Percentiles rank a stretch among this genome's conserved stretches.
These are phyloP conservation scores for Sterrhoptilus dennistouni DNA, from an alignment of 2,113 vertebrate species.

Conservation along the genomic window DNA sequence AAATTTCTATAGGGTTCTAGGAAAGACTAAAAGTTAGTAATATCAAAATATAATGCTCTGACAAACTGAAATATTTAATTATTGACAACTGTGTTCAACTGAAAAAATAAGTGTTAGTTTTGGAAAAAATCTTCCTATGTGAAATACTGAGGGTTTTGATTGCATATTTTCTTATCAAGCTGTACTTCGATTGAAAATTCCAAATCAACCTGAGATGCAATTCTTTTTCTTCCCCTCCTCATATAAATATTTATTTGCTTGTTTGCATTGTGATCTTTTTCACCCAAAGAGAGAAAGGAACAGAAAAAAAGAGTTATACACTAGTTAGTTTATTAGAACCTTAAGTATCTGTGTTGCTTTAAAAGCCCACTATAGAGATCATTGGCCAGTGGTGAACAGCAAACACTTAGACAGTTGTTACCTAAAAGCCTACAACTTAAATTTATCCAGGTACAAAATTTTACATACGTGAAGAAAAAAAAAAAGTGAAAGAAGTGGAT, in stretches of 20 bases:
- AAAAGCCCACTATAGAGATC: background rate
- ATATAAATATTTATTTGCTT: background rate
- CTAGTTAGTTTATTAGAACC: background rate
- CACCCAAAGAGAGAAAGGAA: background rate
- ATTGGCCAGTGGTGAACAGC: background rate
- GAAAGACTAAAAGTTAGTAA: background rate
- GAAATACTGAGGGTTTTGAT: background rate
- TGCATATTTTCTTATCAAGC: background rate
- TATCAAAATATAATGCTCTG: background rate
- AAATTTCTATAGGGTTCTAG: background rate
- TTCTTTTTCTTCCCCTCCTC: background rate
- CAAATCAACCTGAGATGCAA: background rate
- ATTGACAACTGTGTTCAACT: background rate
- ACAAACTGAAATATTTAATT: background rate
- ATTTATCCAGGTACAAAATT: background rate
- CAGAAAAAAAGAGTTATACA: background rate
- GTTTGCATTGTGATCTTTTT: background rate
- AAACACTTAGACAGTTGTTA: background rate
- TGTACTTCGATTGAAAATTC: background rate
- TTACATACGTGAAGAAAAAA: background rate
- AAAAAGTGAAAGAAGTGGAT: background rate
- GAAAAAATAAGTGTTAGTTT: background rate
- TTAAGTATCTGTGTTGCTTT: background rate
- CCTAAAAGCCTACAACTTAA: background rate
- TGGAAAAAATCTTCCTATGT: background rate